Base-by-base conservation (phyloP, 1,140 invertebrate species). In the Trinorchestia longiramus region DNA sequence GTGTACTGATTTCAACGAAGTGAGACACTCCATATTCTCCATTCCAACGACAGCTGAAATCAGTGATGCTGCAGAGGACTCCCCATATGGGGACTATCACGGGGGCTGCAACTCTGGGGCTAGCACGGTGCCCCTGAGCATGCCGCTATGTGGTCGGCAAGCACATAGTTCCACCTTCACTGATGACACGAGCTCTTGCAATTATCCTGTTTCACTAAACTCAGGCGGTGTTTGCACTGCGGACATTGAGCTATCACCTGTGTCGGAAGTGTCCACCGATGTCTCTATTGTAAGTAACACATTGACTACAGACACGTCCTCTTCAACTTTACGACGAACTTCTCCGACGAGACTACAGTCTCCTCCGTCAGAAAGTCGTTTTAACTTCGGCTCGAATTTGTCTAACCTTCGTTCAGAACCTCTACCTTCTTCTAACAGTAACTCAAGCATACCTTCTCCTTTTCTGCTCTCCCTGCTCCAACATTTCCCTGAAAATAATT, bases 401-500 rank as follows among this genome's bases (percentile, higher is more conserved):
- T 43, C 88, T 28, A 11, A 43, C n/a, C 0, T 19, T 90, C 88
- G 43, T 11, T 36, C 43, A 41, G 88, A 43, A 42, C 88, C 43
- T 43, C 41, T 42, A 1, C 8, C 88, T 90, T 90, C 88, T 77
- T 77, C 62, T 36, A 77, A 90, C n/a, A 36, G 41, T 42, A 11
- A 3, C 88, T 15, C n/a, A 15, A 90, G 43, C 88, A 42, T 41
- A 41, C 88, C 88, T 4, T 90, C 88, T 90, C 88, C 88, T 19
- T 90, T 90, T 90, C 43, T 90, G 43, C 88, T 90, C 43, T 90
- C 88, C n/a, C 88, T 90, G 3, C 88, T 90, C 43, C n/a, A 90
- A 42, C 8, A 90, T 15, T 90, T 90, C 88, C 88, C 88, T 90
- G 41, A 90, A 90, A 41, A 90, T 41, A 41, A 42, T 90, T 90